Conservation (phyloP, 2,888 invertebrate genomes). For the Ellobium chinense region DNA sequence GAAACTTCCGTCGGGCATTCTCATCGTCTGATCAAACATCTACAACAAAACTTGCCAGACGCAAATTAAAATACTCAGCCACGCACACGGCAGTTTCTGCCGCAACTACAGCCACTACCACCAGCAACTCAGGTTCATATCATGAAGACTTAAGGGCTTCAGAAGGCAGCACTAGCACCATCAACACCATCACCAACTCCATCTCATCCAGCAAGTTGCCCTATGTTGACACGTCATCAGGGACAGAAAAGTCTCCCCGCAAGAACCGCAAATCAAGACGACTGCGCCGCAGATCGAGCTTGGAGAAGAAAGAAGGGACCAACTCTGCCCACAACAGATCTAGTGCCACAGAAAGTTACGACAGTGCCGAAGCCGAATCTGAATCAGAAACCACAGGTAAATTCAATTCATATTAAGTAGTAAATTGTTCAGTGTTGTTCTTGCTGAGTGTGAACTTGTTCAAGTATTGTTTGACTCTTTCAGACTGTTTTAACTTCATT, state of each 20-base stretch:
- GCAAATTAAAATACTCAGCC: conserved; percentile 59
- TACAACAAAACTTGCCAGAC: conserved; percentile 57
- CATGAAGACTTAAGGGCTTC: not conserved
- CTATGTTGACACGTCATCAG: conserved; percentile 5
- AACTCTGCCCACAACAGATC: not conserved
- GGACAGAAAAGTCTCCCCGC: conserved; percentile 15
- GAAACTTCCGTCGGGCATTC: conserved; percentile 51
- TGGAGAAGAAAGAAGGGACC: not conserved
- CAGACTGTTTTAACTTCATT: no score
- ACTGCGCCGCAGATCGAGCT: conserved; percentile 5
- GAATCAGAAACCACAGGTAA: conserved; percentile 53
- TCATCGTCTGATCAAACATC: conserved; percentile 53
- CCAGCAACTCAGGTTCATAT: not conserved
- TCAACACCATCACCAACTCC: not conserved
- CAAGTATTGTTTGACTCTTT: no score
- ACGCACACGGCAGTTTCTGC: not conserved
- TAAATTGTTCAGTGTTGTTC: no score
- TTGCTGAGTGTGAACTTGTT: no score
- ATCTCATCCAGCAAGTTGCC: not conserved
- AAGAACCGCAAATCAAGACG: conserved; percentile 8
- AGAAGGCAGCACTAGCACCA: not conserved
- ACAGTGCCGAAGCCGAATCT: conserved; percentile 56
- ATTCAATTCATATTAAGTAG: no score
- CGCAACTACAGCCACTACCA: not conserved
- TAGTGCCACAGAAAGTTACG: conserved; percentile 49